Evolutionary conservation across 1,140 invertebrate species (phyloP).

Genomic region (Orussus abietinus): DNA sequence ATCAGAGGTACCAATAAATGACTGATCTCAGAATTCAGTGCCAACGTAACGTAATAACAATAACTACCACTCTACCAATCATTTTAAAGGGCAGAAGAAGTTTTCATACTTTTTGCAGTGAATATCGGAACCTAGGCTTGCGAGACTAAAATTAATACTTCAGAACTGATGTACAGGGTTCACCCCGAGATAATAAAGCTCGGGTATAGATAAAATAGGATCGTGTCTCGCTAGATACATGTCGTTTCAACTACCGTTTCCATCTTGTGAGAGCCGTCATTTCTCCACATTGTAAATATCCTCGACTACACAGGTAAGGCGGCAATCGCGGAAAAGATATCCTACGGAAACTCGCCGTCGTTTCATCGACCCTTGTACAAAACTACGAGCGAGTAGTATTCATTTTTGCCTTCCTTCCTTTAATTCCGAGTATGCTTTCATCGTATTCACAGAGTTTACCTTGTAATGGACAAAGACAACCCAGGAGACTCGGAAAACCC

Average conservation of each 20-base stretch:
- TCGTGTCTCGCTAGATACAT: not conserved
- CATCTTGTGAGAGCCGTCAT: no score
- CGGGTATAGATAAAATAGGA: not conserved
- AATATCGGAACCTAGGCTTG: no score
- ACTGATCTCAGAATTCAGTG: no score
- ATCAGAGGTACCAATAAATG: no score
- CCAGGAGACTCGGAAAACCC: no score
- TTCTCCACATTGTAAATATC: constrained; percentile 8
- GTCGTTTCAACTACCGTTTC: not conserved
- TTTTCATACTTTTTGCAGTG: no score
- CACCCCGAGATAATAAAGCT: not conserved
- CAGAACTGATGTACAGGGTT: no score
- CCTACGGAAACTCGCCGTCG: not conserved
- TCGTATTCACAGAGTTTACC: not conserved
- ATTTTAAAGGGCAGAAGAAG: no score
- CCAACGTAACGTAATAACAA: no score
- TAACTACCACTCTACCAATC: no score
- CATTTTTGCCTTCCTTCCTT: constrained; percentile 24
- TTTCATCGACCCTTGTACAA: constrained; percentile 8
- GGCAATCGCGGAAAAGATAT: not conserved
- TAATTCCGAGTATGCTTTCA: not conserved
- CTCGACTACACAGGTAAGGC: not conserved
- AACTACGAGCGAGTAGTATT: constrained; percentile 26
- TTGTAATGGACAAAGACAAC: not conserved
- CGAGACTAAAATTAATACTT: no score